Evolutionary conservation across 1,140 invertebrate species (phyloP), one percentile per base, ranked within the genome.

Genomic region (Pteromalus puparum): DNA sequence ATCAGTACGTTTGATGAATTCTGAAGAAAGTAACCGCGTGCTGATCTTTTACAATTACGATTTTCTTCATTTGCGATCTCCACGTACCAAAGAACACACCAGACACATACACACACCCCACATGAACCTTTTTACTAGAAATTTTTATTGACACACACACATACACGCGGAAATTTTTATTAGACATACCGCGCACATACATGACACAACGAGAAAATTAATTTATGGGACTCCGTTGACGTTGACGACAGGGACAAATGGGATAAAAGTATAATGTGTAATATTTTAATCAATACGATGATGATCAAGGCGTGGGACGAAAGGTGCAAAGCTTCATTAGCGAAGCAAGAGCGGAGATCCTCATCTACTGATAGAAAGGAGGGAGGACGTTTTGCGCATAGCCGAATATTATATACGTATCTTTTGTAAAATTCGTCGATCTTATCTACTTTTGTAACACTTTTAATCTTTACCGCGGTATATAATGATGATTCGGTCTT

Each of bases 51-150:
- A 9, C 18, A 28, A 34, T 34, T 73, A 46, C 70, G 53, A 70
- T 76, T 76, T 46, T 61, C 18, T 84, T 78, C 87, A 61, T 80
- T 72, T 70, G 80, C 80, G 89, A 92, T 92, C 88, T 90, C 88
- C 89, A 90, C 87, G 90, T 92, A 92, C 92, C 92, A 92, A 92
- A 92, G 92, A 92, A 90, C 89, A 90, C 87, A 87, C 26, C 7
- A 78, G 84, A 88, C 87, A 88, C 86, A 74, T 87, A 87, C 84
- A 85, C 86, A 86, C 26, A 70, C 2, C 15, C 9, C 67, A 70
- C 67, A 65, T 1, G 13, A 3, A 7, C 26, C 28, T 26, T 4
- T 61, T 6, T 18, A 53, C 3, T 53, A 13, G 48, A 53, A 53
- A 26, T 26, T 70, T 30, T 30, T 70, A 30, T 30, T 70, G 6